Evolutionary conservation across 2,113 vertebrate species (phyloP).

Genomic region (Salvator merianae): DNA sequence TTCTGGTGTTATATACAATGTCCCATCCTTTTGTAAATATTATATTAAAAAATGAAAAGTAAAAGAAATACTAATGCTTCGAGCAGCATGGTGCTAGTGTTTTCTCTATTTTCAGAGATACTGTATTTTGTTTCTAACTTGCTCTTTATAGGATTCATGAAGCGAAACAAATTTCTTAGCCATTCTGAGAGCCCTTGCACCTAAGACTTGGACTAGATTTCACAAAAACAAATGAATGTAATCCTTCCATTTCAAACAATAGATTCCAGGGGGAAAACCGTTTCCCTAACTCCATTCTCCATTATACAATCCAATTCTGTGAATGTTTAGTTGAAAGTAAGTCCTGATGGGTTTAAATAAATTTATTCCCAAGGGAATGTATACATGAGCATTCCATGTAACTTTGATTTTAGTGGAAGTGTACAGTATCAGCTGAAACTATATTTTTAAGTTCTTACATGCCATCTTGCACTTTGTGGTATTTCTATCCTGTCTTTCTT

Average conservation of each 20-base stretch:
- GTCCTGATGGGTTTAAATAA: background rate
- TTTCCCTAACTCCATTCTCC: background rate
- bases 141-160: accelerated
- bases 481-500: too few relatives aligned
- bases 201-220: background rate
- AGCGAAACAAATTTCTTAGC: background rate
- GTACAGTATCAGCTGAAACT: background rate
- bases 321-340: too few relatives aligned
- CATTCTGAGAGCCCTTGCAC: background rate
- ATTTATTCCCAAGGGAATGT: background rate
- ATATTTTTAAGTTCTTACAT: background rate
- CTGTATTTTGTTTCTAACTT: background rate
- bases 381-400: background rate
- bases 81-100: background rate
- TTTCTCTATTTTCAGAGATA: background rate
- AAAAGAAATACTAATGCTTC: background rate
- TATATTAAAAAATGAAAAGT: constrained; percentile 29
- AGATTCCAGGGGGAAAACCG: background rate
- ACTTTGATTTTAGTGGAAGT: background rate
- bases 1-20: constrained; percentile 1
- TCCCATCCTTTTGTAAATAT: constrained; percentile 22
- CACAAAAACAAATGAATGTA: background rate
- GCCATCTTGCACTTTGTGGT: too few relatives aligned
- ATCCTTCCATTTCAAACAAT: background rate
- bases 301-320: background rate